These are phyloP conservation scores for Clunio marinus DNA, from an alignment of 2,888 invertebrate species.

Conservation along the genomic window DNA sequence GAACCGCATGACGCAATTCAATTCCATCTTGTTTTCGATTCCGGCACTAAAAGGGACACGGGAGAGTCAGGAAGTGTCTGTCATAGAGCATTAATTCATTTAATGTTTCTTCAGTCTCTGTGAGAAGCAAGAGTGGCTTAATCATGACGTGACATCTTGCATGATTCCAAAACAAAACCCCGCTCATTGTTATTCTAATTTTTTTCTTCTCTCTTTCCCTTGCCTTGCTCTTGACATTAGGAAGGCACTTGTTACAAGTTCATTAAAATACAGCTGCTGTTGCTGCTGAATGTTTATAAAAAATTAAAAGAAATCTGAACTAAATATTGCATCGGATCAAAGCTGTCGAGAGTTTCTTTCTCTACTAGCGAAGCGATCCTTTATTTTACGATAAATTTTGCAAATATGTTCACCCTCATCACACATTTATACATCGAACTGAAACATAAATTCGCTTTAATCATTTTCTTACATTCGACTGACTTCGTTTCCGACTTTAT, in stretches of 20 bases:
- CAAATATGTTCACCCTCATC: constrained; percentile 11
- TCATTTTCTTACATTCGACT: not conserved
- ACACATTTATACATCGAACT: not conserved
- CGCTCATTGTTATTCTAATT: constrained; percentile 23
- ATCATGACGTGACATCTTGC: not conserved
- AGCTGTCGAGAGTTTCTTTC: not conserved
- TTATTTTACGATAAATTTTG: not conserved
- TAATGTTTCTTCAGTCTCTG: not conserved
- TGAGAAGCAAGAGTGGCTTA: constrained; percentile 9
- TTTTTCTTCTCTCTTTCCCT: too few species aligned
- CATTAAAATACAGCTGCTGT: constrained; percentile 11
- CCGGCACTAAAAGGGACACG: not conserved
- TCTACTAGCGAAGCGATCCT: not conserved
- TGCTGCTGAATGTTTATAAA: too few species aligned
- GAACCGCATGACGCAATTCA: too few species aligned
- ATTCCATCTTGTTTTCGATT: too few species aligned
- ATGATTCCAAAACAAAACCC: not conserved
- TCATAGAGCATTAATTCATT: constrained; percentile 3
- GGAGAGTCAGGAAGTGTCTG: not conserved
- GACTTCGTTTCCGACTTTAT: not conserved
- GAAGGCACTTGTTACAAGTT: constrained; percentile 21
- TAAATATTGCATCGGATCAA: not conserved
- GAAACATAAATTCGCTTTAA: not conserved
- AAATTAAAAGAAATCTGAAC: too few species aligned
- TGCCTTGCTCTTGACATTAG: constrained; percentile 16